Conservation (phyloP, 2,888 invertebrate species). For the Uloborus plumipes region DNA sequence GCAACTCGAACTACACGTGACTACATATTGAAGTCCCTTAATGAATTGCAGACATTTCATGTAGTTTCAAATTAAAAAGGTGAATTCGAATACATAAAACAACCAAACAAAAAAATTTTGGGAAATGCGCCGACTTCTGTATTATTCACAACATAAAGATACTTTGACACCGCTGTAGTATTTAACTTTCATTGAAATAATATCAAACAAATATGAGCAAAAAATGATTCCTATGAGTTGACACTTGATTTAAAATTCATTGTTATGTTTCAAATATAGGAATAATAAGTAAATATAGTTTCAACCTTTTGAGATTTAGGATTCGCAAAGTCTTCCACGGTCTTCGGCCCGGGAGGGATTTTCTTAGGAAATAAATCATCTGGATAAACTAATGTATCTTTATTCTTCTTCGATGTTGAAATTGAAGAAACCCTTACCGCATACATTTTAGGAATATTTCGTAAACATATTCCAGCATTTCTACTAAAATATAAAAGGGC, state of each 20-base stretch:
- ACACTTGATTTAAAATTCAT: neutral
- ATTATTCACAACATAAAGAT: too few relatives aligned
- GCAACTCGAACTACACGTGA: too few relatives aligned
- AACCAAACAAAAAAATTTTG: too few relatives aligned
- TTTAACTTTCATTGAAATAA: too few relatives aligned
- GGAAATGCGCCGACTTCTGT: too few relatives aligned
- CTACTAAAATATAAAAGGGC: neutral
- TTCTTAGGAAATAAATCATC: conserved; percentile 43
- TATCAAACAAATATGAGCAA: too few relatives aligned
- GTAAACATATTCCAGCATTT: neutral
- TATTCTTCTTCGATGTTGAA: conserved; percentile 54
- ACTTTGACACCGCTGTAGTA: too few relatives aligned
- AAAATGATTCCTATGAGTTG: too few relatives aligned
- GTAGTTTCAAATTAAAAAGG: too few relatives aligned
- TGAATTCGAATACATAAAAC: too few relatives aligned
- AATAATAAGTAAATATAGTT: neutral
- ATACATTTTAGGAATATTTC: neutral
- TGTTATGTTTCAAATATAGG: neutral
- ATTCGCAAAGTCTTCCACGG: conserved; percentile 66
- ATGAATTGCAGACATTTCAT: too few relatives aligned
- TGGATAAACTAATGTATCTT: conserved; percentile 44
- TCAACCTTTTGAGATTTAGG: conserved; percentile 63
- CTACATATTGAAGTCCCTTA: too few relatives aligned
- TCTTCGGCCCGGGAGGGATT: conserved; percentile 62
- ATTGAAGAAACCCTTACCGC: conserved; percentile 71